Conservation (phyloP, 2,888 invertebrate species). For the Amphipyra tragopoginis region DNA sequence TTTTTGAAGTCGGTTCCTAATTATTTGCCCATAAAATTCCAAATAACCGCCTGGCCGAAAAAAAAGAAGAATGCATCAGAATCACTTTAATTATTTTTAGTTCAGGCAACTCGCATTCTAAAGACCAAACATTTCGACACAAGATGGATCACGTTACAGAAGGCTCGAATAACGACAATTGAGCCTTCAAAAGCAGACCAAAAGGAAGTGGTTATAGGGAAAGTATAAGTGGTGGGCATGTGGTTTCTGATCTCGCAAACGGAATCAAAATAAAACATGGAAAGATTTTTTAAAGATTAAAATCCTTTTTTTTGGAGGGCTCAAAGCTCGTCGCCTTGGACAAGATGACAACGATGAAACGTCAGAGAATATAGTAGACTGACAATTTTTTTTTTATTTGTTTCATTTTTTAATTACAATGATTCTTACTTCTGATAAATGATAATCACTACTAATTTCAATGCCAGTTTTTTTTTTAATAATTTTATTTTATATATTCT, state of each 20-base stretch:
- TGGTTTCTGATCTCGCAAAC: slow-evolving; percentile 11
- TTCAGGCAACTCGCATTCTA: slow-evolving; percentile 11
- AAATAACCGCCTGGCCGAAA: not conserved
- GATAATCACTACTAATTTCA: too few relatives aligned
- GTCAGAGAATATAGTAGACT: too few relatives aligned
- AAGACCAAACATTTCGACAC: not conserved
- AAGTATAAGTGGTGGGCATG: slow-evolving; percentile 23
- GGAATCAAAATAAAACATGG: slow-evolving; percentile 6
- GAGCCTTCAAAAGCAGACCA: slow-evolving; percentile 28
- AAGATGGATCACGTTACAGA: slow-evolving; percentile 5
- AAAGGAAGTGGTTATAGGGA: slow-evolving; percentile 31
- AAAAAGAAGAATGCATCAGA: not conserved
- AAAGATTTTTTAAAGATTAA: too few relatives aligned
- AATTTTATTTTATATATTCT: too few relatives aligned
- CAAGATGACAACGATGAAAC: too few relatives aligned
- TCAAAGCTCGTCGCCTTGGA: too few relatives aligned
- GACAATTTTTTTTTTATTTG: too few relatives aligned
- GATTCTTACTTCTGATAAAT: too few relatives aligned
- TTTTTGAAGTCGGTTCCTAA: not conserved
- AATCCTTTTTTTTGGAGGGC: too few relatives aligned
- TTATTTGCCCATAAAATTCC: slow-evolving; percentile 8
- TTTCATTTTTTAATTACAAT: too few relatives aligned
- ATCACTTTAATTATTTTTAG: slow-evolving; percentile 3
- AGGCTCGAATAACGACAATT: slow-evolving; percentile 7
- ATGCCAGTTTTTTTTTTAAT: too few relatives aligned